These are phyloP conservation scores for Nothoprocta perdicaria DNA, from an alignment of 2,113 vertebrate genomes.

Conservation along the genomic window DNA sequence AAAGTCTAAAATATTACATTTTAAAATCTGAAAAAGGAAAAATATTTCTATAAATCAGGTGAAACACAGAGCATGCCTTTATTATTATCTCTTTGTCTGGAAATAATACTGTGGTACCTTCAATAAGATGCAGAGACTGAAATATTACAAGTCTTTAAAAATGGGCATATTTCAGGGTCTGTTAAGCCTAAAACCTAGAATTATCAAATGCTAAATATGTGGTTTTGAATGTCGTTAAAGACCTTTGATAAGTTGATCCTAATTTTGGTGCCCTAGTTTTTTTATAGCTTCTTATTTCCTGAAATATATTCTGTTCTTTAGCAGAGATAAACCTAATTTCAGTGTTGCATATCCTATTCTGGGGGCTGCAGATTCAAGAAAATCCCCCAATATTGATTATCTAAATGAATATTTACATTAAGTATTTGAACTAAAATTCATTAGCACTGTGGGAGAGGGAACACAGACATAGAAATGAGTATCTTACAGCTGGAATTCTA, in stretches of 20 bases:
- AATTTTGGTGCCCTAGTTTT: conserved; percentile 52
- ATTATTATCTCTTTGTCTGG: not conserved
- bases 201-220: not conserved
- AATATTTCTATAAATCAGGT: not conserved
- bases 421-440: conserved; percentile 7
- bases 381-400: conserved; percentile 56
- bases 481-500: conserved; percentile 28
- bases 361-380: conserved; percentile 25
- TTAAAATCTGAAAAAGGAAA: not conserved
- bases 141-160: not conserved
- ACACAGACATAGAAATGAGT: not conserved
- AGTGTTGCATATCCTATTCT: conserved; percentile 29
- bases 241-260: conserved; percentile 36
- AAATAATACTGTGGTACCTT: not conserved
- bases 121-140: not conserved
- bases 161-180: not conserved
- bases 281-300: conserved; percentile 32
- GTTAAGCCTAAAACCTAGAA: not conserved
- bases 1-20: not conserved
- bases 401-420: conserved; percentile 33
- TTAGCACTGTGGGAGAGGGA: not conserved
- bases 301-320: conserved; percentile 40
- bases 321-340: conserved; percentile 46
- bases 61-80: not conserved
- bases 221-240: not conserved